A percentile compares a stretch with the other conserved stretches of the same genome.
These are phyloP conservation scores for Drosophila testacea DNA, from an alignment of 2,888 invertebrate species.

Conservation along the genomic window DNA sequence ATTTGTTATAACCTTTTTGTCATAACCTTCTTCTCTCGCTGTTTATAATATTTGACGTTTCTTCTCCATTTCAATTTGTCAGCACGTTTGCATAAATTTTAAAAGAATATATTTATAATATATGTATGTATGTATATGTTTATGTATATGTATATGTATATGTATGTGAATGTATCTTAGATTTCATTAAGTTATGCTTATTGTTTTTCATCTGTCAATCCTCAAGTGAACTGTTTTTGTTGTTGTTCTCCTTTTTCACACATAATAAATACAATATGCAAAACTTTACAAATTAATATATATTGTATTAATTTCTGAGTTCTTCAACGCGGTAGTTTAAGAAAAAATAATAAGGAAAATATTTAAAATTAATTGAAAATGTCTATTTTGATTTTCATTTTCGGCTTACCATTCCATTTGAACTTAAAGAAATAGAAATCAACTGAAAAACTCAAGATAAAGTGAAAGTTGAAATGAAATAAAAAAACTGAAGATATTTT, in stretches of 20 bases:
- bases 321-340: conserved; percentile 2
- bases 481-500: conserved; percentile 47
- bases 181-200: conserved; percentile 56
- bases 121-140: conserved; percentile 48
- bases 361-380: background rate
- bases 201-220: conserved; percentile 49
- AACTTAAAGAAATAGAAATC: conserved; percentile 8
- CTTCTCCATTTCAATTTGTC: conserved; percentile 26
- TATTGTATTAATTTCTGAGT: background rate
- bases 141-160: conserved; percentile 7
- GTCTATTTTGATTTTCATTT: background rate
- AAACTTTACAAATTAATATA: conserved; percentile 11
- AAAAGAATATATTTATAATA: conserved; percentile 80
- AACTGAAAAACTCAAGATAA: conserved; percentile 30
- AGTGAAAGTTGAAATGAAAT: conserved; percentile 18
- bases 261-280: conserved; percentile 19
- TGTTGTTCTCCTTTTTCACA: conserved; percentile 15
- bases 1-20: conserved; percentile 38
- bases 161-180: conserved; percentile 45
- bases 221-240: conserved; percentile 20
- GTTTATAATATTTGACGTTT: conserved; percentile 30
- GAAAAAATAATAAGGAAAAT: background rate
- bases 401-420: background rate
- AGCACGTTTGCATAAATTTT: conserved; percentile 75
- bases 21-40: conserved; percentile 5